Percentiles rank a stretch among this genome's conserved stretches.
Conservation (phyloP, 2,113 vertebrate genomes). For the Cnemophilus loriae region DNA sequence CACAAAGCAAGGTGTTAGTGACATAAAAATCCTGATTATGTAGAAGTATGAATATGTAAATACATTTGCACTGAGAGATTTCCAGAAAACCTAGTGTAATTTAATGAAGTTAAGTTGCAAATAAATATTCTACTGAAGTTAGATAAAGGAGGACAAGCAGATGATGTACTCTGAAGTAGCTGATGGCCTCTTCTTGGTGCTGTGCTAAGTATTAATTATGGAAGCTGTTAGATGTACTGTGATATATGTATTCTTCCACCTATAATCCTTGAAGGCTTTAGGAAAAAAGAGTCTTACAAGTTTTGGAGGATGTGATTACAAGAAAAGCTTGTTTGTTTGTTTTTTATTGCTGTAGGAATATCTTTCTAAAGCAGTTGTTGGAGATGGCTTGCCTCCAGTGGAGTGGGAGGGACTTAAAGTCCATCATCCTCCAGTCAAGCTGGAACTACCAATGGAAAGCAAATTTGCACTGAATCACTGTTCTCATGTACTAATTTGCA, state of each 20-base stretch:
- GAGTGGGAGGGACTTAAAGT: neutral
- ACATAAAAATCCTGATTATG: neutral
- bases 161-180: neutral
- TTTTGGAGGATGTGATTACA: neutral
- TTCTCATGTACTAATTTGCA: neutral
- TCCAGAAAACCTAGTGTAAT: neutral
- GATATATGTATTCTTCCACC: neutral
- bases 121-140: neutral
- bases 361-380: neutral
- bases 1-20: neutral
- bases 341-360: neutral
- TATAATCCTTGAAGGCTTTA: neutral
- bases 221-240: neutral
- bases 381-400: neutral
- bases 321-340: neutral
- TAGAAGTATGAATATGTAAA: neutral
- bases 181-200: neutral
- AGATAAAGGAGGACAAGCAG: neutral
- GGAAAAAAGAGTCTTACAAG: neutral
- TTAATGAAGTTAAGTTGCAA: neutral
- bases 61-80: neutral
- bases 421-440: neutral
- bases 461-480: neutral
- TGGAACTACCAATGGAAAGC: neutral
- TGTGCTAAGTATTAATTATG: neutral